These are phyloP conservation scores for Channa striata DNA, from an alignment of 2,797 vertebrate genomes.

Conservation along the genomic window DNA sequence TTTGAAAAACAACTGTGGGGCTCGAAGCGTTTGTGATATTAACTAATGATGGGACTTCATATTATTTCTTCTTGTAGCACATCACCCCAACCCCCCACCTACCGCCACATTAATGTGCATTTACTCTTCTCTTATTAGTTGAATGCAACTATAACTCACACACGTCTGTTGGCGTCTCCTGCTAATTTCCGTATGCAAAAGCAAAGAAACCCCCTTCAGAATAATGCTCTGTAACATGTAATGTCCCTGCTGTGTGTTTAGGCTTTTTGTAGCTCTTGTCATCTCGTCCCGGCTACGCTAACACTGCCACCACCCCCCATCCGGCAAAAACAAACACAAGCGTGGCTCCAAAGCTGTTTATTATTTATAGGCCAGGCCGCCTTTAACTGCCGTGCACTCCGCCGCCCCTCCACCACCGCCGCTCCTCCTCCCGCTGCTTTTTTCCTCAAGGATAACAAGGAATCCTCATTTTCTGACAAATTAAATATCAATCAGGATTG, in stretches of 20 bases:
- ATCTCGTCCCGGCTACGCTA: slow-evolving; percentile 46
- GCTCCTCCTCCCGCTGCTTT: slow-evolving; percentile 26
- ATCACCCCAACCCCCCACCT: too few species aligned
- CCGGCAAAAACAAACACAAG: slow-evolving; percentile 77
- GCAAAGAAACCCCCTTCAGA: slow-evolving; percentile 22
- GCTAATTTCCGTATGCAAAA: slow-evolving; percentile 40
- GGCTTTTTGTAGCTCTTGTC: slow-evolving; percentile 66
- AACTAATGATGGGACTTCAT: too few species aligned
- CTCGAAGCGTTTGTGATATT: too few species aligned
- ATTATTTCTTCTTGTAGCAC: too few species aligned
- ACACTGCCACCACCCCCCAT: slow-evolving; percentile 42
- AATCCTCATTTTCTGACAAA: slow-evolving; percentile 71
- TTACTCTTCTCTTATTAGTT: too few species aligned
- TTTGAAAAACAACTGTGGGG: too few species aligned
- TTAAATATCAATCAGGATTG: slow-evolving; percentile 76
- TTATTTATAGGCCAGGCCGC: slow-evolving; percentile 77
- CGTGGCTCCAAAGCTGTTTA: slow-evolving; percentile 66
- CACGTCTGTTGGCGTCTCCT: slow-evolving; percentile 29
- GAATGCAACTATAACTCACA: too few species aligned
- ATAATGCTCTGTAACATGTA: slow-evolving; percentile 59
- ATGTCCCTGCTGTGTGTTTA: slow-evolving; percentile 65
- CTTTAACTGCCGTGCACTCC: slow-evolving; percentile 49
- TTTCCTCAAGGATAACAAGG: slow-evolving; percentile 71
- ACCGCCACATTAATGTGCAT: too few species aligned
- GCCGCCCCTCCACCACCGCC: slow-evolving; percentile 19